Conservation (phyloP, 2,113 vertebrate genomes). For the Amphiprion percula region DNA sequence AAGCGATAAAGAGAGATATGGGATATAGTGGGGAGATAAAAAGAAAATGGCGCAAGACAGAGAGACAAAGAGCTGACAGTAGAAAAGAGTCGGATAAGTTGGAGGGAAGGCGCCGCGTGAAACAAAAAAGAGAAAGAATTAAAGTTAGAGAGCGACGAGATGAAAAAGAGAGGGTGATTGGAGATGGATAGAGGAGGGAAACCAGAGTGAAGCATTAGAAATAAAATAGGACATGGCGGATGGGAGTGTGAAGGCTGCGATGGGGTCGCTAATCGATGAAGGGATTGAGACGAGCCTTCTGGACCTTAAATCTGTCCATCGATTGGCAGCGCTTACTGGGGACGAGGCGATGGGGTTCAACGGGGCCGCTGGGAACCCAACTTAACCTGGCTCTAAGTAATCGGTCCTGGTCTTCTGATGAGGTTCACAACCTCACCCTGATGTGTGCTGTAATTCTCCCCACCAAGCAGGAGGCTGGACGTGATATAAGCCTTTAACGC, state of each 20-base stretch:
- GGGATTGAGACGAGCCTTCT: conserved; percentile 32
- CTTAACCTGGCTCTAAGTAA: conserved; percentile 41
- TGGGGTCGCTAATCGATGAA: conserved; percentile 58
- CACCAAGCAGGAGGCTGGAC: not conserved
- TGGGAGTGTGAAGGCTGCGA: conserved; percentile 42
- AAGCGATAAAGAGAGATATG: conserved; percentile 41
- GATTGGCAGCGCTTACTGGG: conserved; percentile 46
- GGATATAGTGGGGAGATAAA: conserved; percentile 51
- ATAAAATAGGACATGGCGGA: conserved; percentile 33
- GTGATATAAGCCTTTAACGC: not conserved
- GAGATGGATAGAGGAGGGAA: conserved; percentile 9
- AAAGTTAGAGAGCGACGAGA: conserved; percentile 11
- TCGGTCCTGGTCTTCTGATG: conserved; percentile 23
- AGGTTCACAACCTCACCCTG: conserved; percentile 14
- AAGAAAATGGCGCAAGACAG: conserved; percentile 39
- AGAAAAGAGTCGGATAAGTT: conserved; percentile 18
- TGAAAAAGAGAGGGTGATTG: not conserved
- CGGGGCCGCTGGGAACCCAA: conserved; percentile 26
- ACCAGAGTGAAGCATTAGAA: conserved; percentile 27
- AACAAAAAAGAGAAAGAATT: conserved; percentile 28
- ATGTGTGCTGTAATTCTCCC: not conserved
- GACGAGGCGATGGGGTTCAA: conserved; percentile 24
- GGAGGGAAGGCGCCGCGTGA: not conserved
- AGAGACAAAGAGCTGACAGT: conserved; percentile 36
- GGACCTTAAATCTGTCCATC: conserved; percentile 63